phyloP scores from a whole-genome alignment of 2,888 invertebrate species.

The Gymnosoma rotundatum region DNA sequence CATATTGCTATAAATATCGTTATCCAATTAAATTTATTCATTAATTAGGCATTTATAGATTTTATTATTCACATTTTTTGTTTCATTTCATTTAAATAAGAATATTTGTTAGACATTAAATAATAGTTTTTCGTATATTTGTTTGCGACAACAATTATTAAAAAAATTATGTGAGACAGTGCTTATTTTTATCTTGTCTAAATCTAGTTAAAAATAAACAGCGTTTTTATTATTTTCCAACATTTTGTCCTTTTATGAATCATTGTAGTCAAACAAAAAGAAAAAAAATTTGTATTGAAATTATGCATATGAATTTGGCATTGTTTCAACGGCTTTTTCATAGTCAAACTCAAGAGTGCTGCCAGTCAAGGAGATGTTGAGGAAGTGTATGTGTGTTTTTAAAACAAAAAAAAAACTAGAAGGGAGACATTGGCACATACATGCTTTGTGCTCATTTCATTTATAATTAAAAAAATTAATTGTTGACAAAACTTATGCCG shows the following conservation, averaged over 20 bases:
- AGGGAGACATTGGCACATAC: conserved; percentile 40
- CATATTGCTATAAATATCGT: too few species aligned
- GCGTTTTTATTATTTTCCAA: conserved; percentile 14
- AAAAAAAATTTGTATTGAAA: conserved; percentile 37
- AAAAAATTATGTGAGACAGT: conserved; percentile 25
- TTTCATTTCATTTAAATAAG: conserved; percentile 26
- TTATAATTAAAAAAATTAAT: conserved; percentile 39
- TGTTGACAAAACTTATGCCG: conserved; percentile 58
- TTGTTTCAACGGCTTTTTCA: conserved; percentile 65
- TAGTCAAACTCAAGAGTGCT: conserved; percentile 1
- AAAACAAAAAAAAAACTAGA: conserved; percentile 8
- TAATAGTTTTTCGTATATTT: not conserved
- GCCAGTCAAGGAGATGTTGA: conserved; percentile 10
- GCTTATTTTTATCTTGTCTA: conserved; percentile 25
- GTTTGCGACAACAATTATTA: too few species aligned
- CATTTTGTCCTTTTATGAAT: conserved; percentile 53
- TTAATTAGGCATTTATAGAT: too few species aligned
- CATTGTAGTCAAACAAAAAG: conserved; percentile 12
- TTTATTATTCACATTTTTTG: not conserved
- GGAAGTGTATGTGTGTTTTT: not conserved
- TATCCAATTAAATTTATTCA: too few species aligned
- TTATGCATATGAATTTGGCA: conserved; percentile 53
- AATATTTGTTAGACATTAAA: conserved; percentile 23
- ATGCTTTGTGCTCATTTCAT: conserved; percentile 58
- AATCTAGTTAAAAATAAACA: conserved; percentile 39